Percentiles rank a stretch among this genome's conserved stretches.
These are phyloP conservation scores for Aphaenogaster ashmeadi DNA, from an alignment of 1,140 invertebrate species.

Conservation along the genomic window DNA sequence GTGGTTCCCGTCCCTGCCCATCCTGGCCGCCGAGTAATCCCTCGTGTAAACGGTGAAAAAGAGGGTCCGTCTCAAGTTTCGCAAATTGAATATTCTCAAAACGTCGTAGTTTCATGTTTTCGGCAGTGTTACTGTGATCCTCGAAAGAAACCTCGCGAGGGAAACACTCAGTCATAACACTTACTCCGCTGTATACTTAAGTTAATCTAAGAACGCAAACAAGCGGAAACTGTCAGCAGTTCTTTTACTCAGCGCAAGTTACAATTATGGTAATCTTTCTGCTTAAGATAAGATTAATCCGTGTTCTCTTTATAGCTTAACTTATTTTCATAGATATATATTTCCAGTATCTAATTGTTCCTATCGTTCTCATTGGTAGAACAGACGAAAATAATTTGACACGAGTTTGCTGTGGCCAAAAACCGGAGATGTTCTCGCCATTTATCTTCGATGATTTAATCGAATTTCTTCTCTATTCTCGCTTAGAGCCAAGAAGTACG, in stretches of 20 bases:
- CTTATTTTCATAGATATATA: neutral
- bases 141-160: neutral
- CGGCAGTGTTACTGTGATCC: neutral
- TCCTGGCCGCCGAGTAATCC: neutral
- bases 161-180: slow-evolving; percentile 22
- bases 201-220: slow-evolving; percentile 36
- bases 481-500: slow-evolving; percentile 9
- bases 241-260: slow-evolving; percentile 12
- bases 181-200: neutral
- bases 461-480: slow-evolving; percentile 40
- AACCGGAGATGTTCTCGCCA: neutral
- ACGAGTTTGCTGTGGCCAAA: neutral
- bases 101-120: slow-evolving; percentile 12
- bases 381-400: slow-evolving; percentile 21
- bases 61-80: neutral
- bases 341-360: neutral
- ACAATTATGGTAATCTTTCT: slow-evolving; percentile 1
- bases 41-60: slow-evolving; percentile 24
- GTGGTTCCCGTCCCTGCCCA: neutral
- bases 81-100: slow-evolving; percentile 40
- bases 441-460: slow-evolving; percentile 5
- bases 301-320: neutral
- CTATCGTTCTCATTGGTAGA: neutral
- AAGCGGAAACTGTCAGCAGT: neutral
- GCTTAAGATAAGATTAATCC: slow-evolving; percentile 20